phyloP scores from a whole-genome alignment of 2,888 invertebrate species.

The Copidosoma aretas region DNA sequence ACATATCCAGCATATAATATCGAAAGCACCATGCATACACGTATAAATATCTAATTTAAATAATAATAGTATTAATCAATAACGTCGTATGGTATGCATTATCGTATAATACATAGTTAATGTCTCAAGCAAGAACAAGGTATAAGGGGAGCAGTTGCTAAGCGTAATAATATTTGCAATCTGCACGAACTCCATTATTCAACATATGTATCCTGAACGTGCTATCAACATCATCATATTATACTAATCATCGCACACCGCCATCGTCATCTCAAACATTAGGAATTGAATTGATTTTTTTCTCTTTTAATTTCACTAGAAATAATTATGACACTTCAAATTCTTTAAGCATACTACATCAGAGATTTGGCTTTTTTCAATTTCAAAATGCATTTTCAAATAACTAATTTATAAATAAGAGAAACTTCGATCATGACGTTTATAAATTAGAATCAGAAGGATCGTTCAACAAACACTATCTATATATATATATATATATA shows the following conservation, averaged over 20 bases:
- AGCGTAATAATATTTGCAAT: background rate
- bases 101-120: conserved; percentile 37
- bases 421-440: no score
- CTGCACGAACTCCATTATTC: background rate
- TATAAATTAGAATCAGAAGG: no score
- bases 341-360: background rate
- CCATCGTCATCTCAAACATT: conserved; percentile 45
- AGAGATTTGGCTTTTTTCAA: no score
- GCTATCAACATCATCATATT: conserved; percentile 57
- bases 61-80: conserved; percentile 47
- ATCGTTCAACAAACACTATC: no score
- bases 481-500: no score
- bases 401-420: no score
- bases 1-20: conserved; percentile 51
- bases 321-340: conserved; percentile 17
- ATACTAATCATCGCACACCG: conserved; percentile 49
- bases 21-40: conserved; percentile 56
- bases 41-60: conserved; percentile 49
- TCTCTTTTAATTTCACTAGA: background rate
- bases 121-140: conserved; percentile 51
- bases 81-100: conserved; percentile 40
- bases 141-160: conserved; percentile 6
- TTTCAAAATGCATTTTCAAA: no score
- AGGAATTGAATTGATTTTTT: background rate
- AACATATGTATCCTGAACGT: conserved; percentile 47